Evolutionary conservation across 2,888 invertebrate species (phyloP), one percentile per base, ranked within the genome.

Genomic region (Epinotia brunnichana): DNA sequence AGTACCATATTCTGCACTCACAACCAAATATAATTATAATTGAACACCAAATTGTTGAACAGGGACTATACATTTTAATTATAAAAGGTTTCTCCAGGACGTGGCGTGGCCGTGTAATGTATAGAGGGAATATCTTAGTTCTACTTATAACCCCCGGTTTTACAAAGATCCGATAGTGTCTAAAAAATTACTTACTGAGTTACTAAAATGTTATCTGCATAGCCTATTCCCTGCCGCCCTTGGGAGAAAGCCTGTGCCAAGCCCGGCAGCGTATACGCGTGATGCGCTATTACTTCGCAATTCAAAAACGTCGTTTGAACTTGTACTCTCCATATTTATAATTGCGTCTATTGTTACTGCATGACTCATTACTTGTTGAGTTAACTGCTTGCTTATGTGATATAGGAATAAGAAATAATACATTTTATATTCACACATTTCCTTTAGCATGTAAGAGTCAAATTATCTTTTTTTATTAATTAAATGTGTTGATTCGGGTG

Each of bases 361-460:
- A n/a, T 54, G 62, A 39, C 17, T 24, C 24, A n/a, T 54, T 69
- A 39, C 17, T 53, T 69, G 13, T 41, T 19, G 44, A 44, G 44
- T 61, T 35, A 35, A 13, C 10, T 68, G 48, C 57, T 69, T 39
- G 53, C 41, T 69, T 61, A 41, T 69, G 69, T 69, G 62, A 69
- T 69, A 69, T 69, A 69, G 69, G 19, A 19, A 56, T 69, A 62
- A 69, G 61, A 54, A 62, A 15, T 19, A 57, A 19, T 54, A 29
- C 29, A 51, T 5, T 41, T 44, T n/a, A 41, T 19, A 9, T 19
- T 60, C 41, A 60, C 41, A 13, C 19, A 41, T 17, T 39, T 7
- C 60, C 60, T 17, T 17, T 48, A 48, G 48, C n/a, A 48, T 35
- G 19, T 41, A 60, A 60, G 41, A 60, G 21, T 41, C 41, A 60